Percentiles rank a stretch among this genome's conserved stretches.
These are phyloP conservation scores for Microhierax caerulescens DNA, from an alignment of 2,797 vertebrate species.

Conservation along the genomic window DNA sequence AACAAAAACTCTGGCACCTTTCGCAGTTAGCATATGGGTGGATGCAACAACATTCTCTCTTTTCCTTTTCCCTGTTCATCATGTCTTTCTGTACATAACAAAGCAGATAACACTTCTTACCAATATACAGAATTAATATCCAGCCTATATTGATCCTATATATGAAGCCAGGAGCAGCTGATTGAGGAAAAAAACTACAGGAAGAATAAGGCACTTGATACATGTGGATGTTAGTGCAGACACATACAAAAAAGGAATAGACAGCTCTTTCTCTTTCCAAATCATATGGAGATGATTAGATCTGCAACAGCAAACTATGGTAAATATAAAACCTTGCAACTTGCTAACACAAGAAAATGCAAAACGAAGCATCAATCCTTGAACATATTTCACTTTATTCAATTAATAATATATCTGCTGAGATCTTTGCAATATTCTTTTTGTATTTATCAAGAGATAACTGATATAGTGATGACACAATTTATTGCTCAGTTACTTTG, in stretches of 20 bases:
- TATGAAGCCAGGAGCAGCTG: neutral
- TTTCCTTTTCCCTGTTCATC: neutral
- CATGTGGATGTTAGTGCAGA: neutral
- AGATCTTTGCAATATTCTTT: neutral
- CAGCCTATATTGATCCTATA: accelerated
- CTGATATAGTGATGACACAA: neutral
- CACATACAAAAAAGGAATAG: neutral
- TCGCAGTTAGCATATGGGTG: neutral
- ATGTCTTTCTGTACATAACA: neutral
- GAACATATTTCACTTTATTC: neutral
- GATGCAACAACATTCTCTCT: neutral
- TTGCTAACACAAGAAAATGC: neutral
- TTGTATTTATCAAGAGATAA: neutral
- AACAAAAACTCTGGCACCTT: neutral
- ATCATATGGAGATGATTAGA: neutral
- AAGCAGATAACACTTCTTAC: neutral
- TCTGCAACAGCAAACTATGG: neutral
- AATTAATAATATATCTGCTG: neutral
- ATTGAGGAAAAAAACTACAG: neutral
- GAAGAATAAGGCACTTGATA: neutral
- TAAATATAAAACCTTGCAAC: neutral
- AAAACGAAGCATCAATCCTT: neutral
- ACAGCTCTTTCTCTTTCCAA: neutral
- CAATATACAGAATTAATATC: neutral
- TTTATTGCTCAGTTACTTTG: neutral